Evolutionary conservation across 2,113 vertebrate genomes (phyloP).

Genomic region (Abramis brama): DNA sequence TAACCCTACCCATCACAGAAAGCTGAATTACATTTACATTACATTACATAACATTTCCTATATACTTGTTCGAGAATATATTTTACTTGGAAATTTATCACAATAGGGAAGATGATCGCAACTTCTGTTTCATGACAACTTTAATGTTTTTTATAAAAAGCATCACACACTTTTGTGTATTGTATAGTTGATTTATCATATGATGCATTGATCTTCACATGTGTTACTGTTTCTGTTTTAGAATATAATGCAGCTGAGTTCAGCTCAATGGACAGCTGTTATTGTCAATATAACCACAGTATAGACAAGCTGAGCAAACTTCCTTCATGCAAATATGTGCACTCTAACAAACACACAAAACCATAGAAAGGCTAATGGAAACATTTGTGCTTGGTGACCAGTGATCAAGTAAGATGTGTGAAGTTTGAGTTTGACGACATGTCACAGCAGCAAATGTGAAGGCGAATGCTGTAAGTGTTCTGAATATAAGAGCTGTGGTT

Average conservation of each 20-base stretch:
- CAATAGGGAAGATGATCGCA: too few relatives aligned
- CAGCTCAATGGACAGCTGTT: neutral
- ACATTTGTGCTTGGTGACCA: neutral
- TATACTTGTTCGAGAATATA: too few relatives aligned
- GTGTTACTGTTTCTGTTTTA: neutral
- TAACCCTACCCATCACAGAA: too few relatives aligned
- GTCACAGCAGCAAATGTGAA: neutral
- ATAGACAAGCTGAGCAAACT: neutral
- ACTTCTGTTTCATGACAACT: too few relatives aligned
- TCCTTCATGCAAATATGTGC: neutral
- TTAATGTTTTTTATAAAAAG: too few relatives aligned
- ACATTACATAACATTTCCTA: too few relatives aligned
- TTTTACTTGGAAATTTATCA: too few relatives aligned
- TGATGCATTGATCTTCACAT: neutral
- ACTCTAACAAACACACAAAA: neutral
- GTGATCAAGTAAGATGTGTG: neutral
- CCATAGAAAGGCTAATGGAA: neutral
- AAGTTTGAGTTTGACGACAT: neutral
- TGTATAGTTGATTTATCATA: neutral
- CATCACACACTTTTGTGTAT: too few relatives aligned
- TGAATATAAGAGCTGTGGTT: neutral
- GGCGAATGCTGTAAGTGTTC: neutral
- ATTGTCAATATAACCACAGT: neutral
- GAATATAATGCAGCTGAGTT: neutral
- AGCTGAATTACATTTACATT: too few relatives aligned